A percentile compares a stretch with the other conserved stretches of the same genome.
Conservation (phyloP, 2,113 vertebrate genomes). For the Anguilla rostrata region DNA sequence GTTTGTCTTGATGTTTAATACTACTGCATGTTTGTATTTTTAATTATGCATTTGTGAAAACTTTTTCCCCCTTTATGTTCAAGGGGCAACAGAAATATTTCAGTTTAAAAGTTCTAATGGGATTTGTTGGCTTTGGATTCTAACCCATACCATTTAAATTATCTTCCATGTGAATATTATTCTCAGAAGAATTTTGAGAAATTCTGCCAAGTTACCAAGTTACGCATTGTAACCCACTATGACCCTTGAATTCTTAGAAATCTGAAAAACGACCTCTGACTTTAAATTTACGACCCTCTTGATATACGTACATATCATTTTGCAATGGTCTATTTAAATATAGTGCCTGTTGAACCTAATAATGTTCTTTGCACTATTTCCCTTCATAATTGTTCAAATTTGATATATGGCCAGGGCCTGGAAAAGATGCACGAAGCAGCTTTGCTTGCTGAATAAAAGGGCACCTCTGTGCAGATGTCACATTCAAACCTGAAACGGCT, state of each 20-base stretch:
- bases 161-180: background rate
- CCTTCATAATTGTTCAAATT: background rate
- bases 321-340: background rate
- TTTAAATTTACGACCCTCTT: background rate
- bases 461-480: too few relatives aligned
- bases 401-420: background rate
- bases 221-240: background rate
- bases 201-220: background rate
- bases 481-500: too few relatives aligned
- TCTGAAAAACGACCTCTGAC: background rate
- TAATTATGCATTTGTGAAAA: background rate
- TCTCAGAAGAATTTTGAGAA: background rate
- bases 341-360: background rate
- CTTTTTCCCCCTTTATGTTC: background rate
- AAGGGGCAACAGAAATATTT: background rate
- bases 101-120: background rate
- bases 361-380: background rate
- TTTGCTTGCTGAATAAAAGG: too few relatives aligned
- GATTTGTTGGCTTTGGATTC: background rate
- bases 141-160: background rate
- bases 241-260: conserved; percentile 17
- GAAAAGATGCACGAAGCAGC: background rate
- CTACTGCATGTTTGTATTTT: background rate
- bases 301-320: conserved; percentile 12
- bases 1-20: background rate